Conservation (phyloP, 2,888 invertebrate genomes). For the Drosophila aldrichi region DNA sequence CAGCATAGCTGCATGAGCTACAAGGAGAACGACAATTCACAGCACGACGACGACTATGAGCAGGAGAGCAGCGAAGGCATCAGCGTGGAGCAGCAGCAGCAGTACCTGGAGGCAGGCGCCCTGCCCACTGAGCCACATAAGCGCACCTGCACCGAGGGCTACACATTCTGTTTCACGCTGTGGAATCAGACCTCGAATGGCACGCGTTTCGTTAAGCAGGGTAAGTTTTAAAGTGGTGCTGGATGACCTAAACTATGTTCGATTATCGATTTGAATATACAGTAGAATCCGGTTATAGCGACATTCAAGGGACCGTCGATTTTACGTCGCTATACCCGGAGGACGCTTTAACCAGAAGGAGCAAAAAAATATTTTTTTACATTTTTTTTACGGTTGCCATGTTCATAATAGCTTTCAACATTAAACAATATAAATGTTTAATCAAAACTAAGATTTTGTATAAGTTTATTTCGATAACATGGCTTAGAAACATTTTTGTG, state of each 20-base stretch:
- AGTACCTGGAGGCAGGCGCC: conserved; percentile 39
- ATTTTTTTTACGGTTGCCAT: too few relatives aligned
- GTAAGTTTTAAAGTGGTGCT: conserved; percentile 37
- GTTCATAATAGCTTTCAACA: too few relatives aligned
- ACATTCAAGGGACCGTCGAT: too few relatives aligned
- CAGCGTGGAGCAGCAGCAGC: conserved; percentile 54
- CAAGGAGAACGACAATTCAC: conserved; percentile 77
- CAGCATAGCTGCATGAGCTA: conserved; percentile 81
- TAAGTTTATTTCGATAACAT: too few relatives aligned
- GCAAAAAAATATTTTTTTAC: too few relatives aligned
- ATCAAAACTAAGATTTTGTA: too few relatives aligned
- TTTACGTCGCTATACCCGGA: too few relatives aligned
- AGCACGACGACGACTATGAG: conserved; percentile 78
- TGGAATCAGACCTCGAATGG: conserved; percentile 79
- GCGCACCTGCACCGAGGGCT: conserved; percentile 74
- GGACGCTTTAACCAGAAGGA: too few relatives aligned
- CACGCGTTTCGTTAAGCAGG: conserved; percentile 77
- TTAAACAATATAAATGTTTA: too few relatives aligned
- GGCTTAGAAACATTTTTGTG: too few relatives aligned
- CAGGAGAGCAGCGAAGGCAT: conserved; percentile 59
- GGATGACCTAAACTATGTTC: background rate
- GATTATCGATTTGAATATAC: background rate
- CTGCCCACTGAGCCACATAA: conserved; percentile 47
- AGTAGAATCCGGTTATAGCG: too few relatives aligned
- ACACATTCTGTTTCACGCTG: conserved; percentile 80